Base-by-base conservation (phyloP, 2,797 vertebrate species). In the Amniataba percoides region DNA sequence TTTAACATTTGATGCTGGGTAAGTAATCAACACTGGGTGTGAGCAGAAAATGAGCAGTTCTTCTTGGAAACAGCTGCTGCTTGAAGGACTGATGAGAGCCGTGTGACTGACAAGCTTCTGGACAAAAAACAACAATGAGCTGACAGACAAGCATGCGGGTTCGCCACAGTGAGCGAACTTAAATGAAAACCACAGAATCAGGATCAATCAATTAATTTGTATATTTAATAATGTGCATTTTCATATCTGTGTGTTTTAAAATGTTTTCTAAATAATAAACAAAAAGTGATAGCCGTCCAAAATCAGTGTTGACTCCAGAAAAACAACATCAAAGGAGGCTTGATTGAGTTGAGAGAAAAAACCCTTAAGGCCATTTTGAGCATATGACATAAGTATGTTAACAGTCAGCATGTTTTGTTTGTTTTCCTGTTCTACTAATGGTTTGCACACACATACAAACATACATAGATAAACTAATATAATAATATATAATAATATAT, bases 361-460 rank as follows among this genome's bases (percentile, higher is more conserved):
- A 7, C 11, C 45, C 64, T 59, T 52, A 31, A 39, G 39, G 58
- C 3, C 25, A 60, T 66, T 19, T 52, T 19, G n/a, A n/a, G n/a
- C n/a, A n/a, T n/a, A n/a, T n/a, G n/a, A n/a, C n/a, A n/a, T n/a
- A n/a, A n/a, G n/a, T n/a, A 21, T n/a, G 19, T 21, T 43, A 57
- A 52, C 60, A 31, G 71, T 67, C 15, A 46, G 52, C 53, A 42
- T 63, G 56, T 64, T 40, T 49, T 58, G 61, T 67, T 49, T 46
- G 63, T 67, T 74, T 77, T 2, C 14, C 5, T 6, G 40, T 74
- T 14, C 3, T 68, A 5, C 10, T 8, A 16, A 12, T 55, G 51
- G 31, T 71, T 84, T 66, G 51, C 74, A 55, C 53, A 74, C 39
- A 71, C 21, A 64, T 31, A 31, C 62, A 71, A 51, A 74, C 57